phyloP scores from a whole-genome alignment of 1,140 invertebrate genomes.

The Ephestia elutella region DNA sequence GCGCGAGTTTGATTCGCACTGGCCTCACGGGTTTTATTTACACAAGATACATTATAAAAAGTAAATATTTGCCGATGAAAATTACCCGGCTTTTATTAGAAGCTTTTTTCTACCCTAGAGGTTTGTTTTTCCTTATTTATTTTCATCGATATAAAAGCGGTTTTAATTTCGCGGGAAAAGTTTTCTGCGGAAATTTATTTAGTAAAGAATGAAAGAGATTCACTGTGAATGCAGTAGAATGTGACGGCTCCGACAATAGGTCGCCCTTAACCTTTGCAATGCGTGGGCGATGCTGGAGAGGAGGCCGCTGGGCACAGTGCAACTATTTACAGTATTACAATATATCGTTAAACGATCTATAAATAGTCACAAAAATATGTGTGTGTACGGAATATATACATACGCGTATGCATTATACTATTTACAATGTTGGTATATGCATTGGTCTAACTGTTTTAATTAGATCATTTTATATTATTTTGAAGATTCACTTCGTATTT shows the following conservation, averaged over 20 bases:
- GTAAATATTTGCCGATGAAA: slow-evolving; percentile 6
- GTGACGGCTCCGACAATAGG: slow-evolving; percentile 25
- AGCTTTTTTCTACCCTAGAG: neutral
- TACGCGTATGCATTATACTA: no score
- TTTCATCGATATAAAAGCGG: neutral
- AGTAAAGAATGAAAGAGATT: slow-evolving; percentile 14
- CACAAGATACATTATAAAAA: neutral
- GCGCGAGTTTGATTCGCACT: no score
- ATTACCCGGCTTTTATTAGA: neutral
- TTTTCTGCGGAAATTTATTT: neutral
- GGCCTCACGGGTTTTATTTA: no score
- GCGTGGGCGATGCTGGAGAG: slow-evolving; percentile 30
- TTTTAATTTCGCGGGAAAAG: neutral
- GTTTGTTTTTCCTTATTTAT: slow-evolving; percentile 4
- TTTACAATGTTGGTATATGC: no score
- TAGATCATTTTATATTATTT: no score
- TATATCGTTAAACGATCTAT: no score
- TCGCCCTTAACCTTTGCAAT: slow-evolving; percentile 58
- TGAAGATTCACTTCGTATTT: no score
- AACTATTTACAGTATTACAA: neutral
- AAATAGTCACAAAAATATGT: no score
- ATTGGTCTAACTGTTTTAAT: no score
- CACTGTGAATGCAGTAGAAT: slow-evolving; percentile 23
- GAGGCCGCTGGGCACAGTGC: slow-evolving; percentile 11
- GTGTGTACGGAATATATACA: no score